Conservation (phyloP, 2,888 invertebrate genomes). For the Macropis europaea region DNA sequence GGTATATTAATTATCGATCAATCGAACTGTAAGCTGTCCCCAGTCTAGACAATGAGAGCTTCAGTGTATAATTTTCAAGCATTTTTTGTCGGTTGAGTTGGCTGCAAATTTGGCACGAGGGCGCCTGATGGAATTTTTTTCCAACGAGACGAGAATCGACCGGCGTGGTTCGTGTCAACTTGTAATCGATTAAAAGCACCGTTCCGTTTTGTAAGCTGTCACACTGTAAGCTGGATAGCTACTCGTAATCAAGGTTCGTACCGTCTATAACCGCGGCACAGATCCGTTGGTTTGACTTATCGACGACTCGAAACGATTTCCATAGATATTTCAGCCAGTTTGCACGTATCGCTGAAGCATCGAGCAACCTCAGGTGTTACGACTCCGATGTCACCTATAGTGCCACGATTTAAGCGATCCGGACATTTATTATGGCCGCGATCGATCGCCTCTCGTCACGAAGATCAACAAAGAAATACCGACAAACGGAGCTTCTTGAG, state of each 20-base stretch:
- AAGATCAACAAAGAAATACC: too few species aligned
- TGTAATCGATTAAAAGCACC: conserved; percentile 28
- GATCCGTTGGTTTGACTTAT: conserved; percentile 37
- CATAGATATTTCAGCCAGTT: conserved; percentile 18
- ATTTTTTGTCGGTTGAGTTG: too few species aligned
- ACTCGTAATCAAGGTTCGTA: conserved; percentile 64
- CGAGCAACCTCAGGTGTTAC: neutral
- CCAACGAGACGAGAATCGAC: neutral
- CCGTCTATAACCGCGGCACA: conserved; percentile 36
- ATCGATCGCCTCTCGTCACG: too few species aligned
- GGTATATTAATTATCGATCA: too few species aligned
- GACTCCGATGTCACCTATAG: neutral
- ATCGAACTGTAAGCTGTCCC: too few species aligned
- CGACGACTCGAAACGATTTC: conserved; percentile 32
- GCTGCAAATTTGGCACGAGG: too few species aligned
- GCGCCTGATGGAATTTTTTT: neutral
- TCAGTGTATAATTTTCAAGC: too few species aligned
- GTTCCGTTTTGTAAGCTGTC: conserved; percentile 26
- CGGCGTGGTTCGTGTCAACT: conserved; percentile 8
- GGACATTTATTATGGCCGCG: neutral
- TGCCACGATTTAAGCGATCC: conserved; percentile 1
- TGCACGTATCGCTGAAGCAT: conserved; percentile 8
- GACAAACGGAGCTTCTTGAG: too few species aligned
- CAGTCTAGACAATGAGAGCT: too few species aligned
- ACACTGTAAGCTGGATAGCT: conserved; percentile 52